Percentiles rank a stretch among this genome's conserved stretches.
phyloP scores from a whole-genome alignment of 2,797 vertebrate genomes.

The Gallinago nigripennis region DNA sequence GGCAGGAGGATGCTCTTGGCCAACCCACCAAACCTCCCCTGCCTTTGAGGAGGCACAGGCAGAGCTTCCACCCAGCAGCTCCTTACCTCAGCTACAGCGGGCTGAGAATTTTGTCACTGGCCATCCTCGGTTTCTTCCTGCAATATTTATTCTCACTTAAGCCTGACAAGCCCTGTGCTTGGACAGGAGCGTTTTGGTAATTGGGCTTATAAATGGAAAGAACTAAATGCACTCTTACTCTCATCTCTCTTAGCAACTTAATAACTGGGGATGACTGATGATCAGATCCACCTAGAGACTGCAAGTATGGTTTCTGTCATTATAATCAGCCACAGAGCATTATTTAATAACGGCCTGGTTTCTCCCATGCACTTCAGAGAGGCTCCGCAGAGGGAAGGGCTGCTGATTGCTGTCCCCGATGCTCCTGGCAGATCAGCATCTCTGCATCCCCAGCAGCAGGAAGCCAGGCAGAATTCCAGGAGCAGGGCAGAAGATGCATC shows the following conservation, averaged over 20 bases:
- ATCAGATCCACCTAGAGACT: background rate
- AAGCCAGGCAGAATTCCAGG: accelerated
- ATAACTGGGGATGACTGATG: constrained; percentile 9
- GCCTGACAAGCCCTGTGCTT: background rate
- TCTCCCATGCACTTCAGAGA: background rate
- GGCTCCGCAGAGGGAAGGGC: background rate
- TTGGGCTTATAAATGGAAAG: constrained; percentile 39
- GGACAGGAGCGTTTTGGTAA: constrained; percentile 16
- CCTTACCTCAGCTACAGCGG: background rate
- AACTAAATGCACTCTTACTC: background rate
- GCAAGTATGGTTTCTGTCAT: background rate
- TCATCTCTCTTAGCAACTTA: constrained; percentile 17
- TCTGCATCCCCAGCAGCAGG: background rate
- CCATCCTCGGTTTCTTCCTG: background rate
- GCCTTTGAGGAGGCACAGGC: background rate
- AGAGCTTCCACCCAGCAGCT: background rate
- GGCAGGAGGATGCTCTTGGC: too few relatives aligned
- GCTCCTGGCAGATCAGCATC: accelerated
- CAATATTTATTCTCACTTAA: constrained; percentile 18
- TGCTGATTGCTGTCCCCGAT: accelerated
- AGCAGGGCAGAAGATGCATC: accelerated
- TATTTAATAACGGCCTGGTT: background rate
- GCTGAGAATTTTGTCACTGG: background rate
- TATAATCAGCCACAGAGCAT: background rate
- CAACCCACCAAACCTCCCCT: background rate